Base-by-base conservation (phyloP, 2,797 vertebrate species). In the Chaunax sp. region DNA sequence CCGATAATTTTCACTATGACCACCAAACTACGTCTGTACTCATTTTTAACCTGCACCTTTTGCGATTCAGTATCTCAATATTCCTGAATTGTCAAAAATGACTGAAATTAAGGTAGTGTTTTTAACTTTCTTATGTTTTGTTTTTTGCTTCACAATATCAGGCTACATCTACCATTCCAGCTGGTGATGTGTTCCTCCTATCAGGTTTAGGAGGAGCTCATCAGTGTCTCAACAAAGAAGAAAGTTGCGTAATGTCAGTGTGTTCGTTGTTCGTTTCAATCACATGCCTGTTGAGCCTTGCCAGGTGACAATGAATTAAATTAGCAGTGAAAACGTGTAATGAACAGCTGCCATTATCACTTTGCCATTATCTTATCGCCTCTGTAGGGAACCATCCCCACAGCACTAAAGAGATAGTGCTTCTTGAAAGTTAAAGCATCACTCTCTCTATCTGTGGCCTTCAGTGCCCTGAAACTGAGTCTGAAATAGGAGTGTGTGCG, bases 401-500 rank as follows among this genome's bases (percentile, higher is more conserved):
- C 62, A 72, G 54, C 62, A 72, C 62, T 69, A 57, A 81, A 75
- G 55, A 28, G 64, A 75, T 40, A 70, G 64, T 30, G 56, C 71
- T 72, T 46, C 22, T 45, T 23, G 14, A 65, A 56, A 56, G 50
- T 63, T 41, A 41, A 72, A 66, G 46, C 67, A 59, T 74, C 30
- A 18, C 37, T 51, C 43, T 44, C 15, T 62, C 62, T 46, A 49
- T 63, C 64, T 75, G 59, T 71, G 62, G 59, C 50, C 37, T 71
- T 71, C 43, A 55, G 78, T 78, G 45, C 66, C 50, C 25, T 53
- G 55, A 71, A 61, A 79, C 73, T 69, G 55, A 70, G 73, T 72
- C 47, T 72, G 69, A 77, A 72, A 63, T 54, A 40, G 38, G 54
- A 64, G 30, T 78, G 74, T 83, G 85, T 87, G 75, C 64, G 81